phyloP scores from a whole-genome alignment of 2,113 vertebrate species.

The Chaetodon trifascialis region DNA sequence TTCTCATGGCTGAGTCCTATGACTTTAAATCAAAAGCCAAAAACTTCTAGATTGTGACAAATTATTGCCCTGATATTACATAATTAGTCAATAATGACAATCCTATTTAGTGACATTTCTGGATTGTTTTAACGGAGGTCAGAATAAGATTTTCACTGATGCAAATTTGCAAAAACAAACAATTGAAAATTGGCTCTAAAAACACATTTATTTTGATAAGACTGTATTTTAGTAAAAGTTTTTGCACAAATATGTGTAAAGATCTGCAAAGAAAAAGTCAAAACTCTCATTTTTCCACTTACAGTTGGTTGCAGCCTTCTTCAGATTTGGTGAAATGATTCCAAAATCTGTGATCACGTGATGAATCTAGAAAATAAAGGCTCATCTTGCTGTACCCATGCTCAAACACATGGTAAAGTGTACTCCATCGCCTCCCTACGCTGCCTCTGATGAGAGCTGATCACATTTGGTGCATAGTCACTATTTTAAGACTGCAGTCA shows the following conservation, averaged over 20 bases:
- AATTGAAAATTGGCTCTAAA: too few relatives aligned
- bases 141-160: background rate
- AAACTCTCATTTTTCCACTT: too few relatives aligned
- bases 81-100: background rate
- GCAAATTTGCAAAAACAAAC: too few relatives aligned
- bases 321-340: background rate
- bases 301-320: background rate
- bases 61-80: background rate
- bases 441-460: conserved; percentile 18
- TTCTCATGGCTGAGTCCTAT: too few relatives aligned
- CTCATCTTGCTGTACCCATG: background rate
- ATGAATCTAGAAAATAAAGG: background rate
- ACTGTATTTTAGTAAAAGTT: background rate
- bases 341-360: background rate
- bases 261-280: too few relatives aligned
- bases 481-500: conserved; percentile 56
- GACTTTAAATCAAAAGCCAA: too few relatives aligned
- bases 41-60: too few relatives aligned
- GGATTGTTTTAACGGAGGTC: background rate
- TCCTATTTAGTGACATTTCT: background rate
- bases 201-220: too few relatives aligned
- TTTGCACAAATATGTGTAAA: background rate
- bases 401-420: background rate
- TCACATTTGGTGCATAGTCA: conserved; percentile 44
- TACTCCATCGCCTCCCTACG: background rate